Conservation (phyloP, 2,113 vertebrate genomes). For the Andinoacara biseriatus region DNA sequence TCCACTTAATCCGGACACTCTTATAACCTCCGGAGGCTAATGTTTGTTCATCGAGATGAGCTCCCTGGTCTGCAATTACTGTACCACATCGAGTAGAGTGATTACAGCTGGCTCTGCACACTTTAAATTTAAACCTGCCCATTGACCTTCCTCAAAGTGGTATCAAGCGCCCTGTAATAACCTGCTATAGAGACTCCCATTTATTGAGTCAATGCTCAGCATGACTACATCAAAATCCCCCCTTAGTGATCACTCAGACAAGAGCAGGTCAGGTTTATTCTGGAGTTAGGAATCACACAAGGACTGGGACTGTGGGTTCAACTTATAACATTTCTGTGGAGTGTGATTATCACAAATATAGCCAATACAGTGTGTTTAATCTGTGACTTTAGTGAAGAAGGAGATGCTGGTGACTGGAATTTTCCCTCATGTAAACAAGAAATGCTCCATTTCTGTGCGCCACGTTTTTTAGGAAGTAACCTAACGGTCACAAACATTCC, state of each 20-base stretch:
- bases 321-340: neutral
- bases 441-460: neutral
- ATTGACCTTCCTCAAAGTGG: conserved; percentile 74
- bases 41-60: conserved; percentile 68
- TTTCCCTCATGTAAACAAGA: neutral
- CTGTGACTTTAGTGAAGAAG: neutral
- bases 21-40: conserved; percentile 43
- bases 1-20: conserved; percentile 25
- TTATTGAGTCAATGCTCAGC: conserved; percentile 65
- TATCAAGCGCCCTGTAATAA: conserved; percentile 69
- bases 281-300: conserved; percentile 8
- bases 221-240: conserved; percentile 27
- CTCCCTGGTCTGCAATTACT: conserved; percentile 54
- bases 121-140: conserved; percentile 55
- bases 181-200: conserved; percentile 66
- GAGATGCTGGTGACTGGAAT: neutral
- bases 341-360: neutral
- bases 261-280: conserved; percentile 26
- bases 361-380: conserved; percentile 5
- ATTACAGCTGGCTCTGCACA: conserved; percentile 56
- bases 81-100: conserved; percentile 43
- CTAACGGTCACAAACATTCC: neutral
- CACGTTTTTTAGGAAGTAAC: neutral
- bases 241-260: conserved; percentile 19
- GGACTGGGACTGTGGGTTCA: neutral